Conservation (phyloP, 2,797 vertebrate species). For the Tragopan temminckii region DNA sequence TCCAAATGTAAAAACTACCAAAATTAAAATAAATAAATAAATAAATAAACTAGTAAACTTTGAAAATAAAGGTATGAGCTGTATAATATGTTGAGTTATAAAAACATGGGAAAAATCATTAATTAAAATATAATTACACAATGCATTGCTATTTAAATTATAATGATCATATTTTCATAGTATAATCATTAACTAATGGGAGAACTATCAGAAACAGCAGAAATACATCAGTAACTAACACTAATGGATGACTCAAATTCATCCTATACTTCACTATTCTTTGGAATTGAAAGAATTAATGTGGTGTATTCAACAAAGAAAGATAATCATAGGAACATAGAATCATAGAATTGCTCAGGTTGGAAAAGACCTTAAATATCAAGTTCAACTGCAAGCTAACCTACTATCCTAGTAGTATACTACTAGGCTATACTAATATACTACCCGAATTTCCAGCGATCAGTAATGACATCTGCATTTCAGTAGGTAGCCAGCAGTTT, state of each 20-base stretch:
- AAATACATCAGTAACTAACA: constrained; percentile 1
- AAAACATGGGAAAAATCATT: background rate
- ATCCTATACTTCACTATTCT: background rate
- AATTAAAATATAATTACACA: background rate
- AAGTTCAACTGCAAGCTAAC: no score
- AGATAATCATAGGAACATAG: background rate
- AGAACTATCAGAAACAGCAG: background rate
- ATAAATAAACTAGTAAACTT: background rate
- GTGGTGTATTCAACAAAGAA: background rate
- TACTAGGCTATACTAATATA: no score
- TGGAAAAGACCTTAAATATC: no score
- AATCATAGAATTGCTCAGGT: no score
- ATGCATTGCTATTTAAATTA: background rate
- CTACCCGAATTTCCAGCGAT: background rate
- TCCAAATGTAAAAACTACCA: background rate
- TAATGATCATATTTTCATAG: background rate
- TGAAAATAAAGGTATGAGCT: background rate
- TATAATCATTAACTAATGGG: background rate
- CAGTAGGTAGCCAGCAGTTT: background rate
- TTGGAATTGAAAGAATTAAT: background rate
- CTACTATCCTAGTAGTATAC: no score
- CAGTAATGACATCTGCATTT: background rate
- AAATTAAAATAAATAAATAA: no score
- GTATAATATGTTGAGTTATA: background rate
- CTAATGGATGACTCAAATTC: background rate